These are phyloP conservation scores for Bergia sp. DNA, from an alignment of 92 coral and sea anemone genomes.

Conservation along the genomic window DNA sequence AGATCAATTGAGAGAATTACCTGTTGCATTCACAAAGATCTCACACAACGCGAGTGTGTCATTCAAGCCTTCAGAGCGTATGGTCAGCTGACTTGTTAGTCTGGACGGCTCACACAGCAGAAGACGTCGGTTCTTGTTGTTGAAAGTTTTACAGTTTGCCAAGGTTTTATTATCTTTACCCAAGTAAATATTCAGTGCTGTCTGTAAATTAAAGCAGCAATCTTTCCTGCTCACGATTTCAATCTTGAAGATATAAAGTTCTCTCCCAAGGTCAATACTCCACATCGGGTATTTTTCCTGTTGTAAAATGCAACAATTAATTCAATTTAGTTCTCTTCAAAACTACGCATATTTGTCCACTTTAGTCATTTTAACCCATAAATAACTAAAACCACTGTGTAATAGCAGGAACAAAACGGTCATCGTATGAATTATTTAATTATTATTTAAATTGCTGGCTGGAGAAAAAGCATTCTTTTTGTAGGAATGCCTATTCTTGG, in stretches of 20 bases:
- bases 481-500: too few species aligned
- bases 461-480: too few species aligned
- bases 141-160: conserved; percentile 52
- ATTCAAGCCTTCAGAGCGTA: conserved; percentile 31
- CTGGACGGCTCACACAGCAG: conserved; percentile 62
- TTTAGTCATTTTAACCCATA: too few species aligned
- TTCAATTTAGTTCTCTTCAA: not conserved
- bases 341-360: not conserved
- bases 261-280: conserved; percentile 51
- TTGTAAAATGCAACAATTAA: not conserved
- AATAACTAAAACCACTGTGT: too few species aligned
- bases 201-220: conserved; percentile 56
- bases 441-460: too few species aligned
- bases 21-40: conserved; percentile 62
- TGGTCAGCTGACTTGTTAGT: conserved; percentile 49
- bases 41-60: conserved; percentile 56
- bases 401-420: too few species aligned
- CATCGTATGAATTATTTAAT: too few species aligned
- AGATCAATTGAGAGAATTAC: conserved; percentile 11
- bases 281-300: conserved; percentile 50
- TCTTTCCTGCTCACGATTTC: conserved; percentile 52
- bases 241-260: conserved; percentile 47
- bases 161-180: conserved; percentile 22
- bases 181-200: conserved; percentile 47
- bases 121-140: conserved; percentile 27